These are phyloP conservation scores for Pristionchus mayeri DNA, from an alignment of 2,888 invertebrate genomes.

Conservation along the genomic window DNA sequence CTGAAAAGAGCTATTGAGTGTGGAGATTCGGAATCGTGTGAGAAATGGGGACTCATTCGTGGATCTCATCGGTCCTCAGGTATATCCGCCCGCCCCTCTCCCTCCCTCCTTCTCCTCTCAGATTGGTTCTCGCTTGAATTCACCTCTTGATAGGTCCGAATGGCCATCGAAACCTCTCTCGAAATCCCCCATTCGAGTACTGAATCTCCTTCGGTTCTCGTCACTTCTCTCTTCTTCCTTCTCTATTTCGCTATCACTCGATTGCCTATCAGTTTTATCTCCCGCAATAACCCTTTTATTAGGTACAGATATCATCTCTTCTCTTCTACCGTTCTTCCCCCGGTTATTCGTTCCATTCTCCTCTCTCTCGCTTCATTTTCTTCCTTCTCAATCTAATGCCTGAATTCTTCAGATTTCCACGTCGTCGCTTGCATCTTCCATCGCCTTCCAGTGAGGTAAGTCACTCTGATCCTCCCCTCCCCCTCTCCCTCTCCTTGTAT, in stretches of 20 bases:
- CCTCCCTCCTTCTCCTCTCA: background rate
- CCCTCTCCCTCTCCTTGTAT: background rate
- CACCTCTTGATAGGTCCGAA: background rate
- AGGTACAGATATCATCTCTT: background rate
- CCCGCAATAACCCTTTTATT: slow-evolving; percentile 40
- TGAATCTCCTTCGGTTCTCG: background rate
- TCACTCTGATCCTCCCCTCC: background rate
- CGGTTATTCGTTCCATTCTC: background rate
- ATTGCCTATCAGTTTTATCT: too few relatives aligned
- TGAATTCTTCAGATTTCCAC: background rate
- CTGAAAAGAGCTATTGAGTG: background rate
- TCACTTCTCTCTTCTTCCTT: background rate
- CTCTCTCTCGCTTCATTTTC: background rate
- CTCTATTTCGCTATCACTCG: background rate
- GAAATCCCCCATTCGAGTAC: background rate
- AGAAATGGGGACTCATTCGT: background rate
- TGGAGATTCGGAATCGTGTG: background rate
- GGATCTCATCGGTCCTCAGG: background rate
- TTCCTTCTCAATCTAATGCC: background rate
- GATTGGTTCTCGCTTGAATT: slow-evolving; percentile 33
- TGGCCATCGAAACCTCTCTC: background rate
- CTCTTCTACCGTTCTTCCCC: slow-evolving; percentile 10
- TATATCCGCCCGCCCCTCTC: background rate
- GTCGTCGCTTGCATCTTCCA: background rate
- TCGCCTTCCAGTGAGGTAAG: background rate